phyloP scores from a whole-genome alignment of 2,888 invertebrate species.

The Lumbricus terrestris region DNA sequence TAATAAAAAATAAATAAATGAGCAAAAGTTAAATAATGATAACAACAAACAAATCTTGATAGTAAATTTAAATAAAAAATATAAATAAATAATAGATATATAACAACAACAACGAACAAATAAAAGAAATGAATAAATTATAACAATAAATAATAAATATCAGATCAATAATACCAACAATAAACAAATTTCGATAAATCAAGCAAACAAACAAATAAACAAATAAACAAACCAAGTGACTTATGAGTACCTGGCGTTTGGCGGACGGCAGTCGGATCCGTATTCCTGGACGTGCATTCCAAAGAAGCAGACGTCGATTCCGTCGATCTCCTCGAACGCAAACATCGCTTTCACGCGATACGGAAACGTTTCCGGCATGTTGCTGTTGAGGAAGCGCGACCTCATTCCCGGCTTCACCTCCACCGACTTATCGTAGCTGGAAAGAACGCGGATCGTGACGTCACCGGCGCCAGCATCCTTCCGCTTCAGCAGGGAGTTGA shows the following conservation, averaged over 20 bases:
- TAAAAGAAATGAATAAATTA: no score
- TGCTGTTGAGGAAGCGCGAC: conserved; percentile 60
- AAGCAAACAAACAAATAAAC: no score
- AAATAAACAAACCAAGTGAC: background rate
- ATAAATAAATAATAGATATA: no score
- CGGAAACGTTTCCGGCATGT: conserved; percentile 87
- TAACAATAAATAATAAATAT: no score
- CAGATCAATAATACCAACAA: no score
- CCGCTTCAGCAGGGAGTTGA: conserved; percentile 94
- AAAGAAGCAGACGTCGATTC: conserved; percentile 98
- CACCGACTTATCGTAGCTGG: conserved; percentile 95
- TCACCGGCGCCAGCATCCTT: conserved; percentile 93
- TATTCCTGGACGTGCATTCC: conserved; percentile 99
- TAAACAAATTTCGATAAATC: background rate
- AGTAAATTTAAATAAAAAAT: no score
- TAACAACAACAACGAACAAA: no score
- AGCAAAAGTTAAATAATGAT: no score
- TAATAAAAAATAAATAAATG: no score
- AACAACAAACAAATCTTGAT: no score
- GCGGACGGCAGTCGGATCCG: conserved; percentile 90
- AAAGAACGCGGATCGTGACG: conserved; percentile 96
- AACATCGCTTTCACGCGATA: conserved; percentile 97
- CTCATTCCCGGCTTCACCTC: conserved; percentile 98
- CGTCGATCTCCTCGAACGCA: conserved; percentile 98
- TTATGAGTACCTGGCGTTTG: conserved; percentile 76